phyloP scores from a whole-genome alignment of 2,888 invertebrate genomes.

The Caenorhabditis sinica region DNA sequence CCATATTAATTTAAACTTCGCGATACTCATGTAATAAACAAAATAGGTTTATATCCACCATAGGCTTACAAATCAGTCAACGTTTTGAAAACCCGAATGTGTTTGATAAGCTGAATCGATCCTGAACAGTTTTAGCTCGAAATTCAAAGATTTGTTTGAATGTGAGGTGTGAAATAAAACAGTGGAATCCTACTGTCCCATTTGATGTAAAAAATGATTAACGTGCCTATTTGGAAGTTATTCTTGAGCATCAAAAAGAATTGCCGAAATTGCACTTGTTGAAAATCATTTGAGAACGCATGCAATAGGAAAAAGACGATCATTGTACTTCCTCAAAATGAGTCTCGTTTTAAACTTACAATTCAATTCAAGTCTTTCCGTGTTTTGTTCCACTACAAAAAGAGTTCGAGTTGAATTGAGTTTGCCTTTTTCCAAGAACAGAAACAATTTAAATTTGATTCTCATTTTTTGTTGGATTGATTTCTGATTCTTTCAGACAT shows the following conservation, averaged over 20 bases:
- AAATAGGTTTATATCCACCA: no score
- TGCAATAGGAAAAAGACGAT: constrained; percentile 13
- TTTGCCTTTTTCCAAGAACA: neutral
- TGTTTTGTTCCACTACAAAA: constrained; percentile 16
- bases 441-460: neutral
- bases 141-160: no score
- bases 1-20: no score
- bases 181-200: no score
- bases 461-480: neutral
- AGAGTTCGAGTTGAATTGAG: neutral
- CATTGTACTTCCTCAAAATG: constrained; percentile 1
- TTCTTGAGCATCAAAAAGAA: no score
- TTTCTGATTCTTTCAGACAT: constrained; percentile 63
- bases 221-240: neutral
- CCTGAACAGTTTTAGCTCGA: no score
- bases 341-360: neutral
- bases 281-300: neutral
- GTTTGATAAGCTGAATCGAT: no score
- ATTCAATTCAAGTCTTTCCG: constrained; percentile 8
- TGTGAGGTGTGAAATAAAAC: no score
- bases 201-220: neutral
- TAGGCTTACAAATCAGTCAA: no score
- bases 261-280: no score
- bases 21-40: no score
- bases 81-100: no score